phyloP scores from a whole-genome alignment of 1,140 invertebrate genomes.

The Drosophila funebris region DNA sequence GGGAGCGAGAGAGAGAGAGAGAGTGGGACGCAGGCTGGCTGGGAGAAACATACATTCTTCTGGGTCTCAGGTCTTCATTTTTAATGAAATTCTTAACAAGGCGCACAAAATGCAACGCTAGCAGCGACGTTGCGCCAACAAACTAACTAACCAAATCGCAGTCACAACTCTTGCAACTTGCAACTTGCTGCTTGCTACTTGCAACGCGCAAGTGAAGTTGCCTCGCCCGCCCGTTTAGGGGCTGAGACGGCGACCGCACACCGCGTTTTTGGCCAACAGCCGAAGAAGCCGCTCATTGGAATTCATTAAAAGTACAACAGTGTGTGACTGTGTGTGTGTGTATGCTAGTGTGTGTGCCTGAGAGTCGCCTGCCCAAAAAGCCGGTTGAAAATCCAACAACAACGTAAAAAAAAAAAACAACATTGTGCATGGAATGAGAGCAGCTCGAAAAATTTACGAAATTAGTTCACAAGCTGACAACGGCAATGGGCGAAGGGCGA shows the following conservation, averaged over 20 bases:
- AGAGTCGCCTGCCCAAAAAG: constrained; percentile 76
- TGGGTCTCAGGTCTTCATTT: constrained; percentile 82
- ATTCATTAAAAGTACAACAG: constrained; percentile 82
- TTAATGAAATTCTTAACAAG: constrained; percentile 83
- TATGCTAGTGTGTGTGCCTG: constrained; percentile 31
- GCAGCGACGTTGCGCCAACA: constrained; percentile 22
- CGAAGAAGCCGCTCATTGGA: constrained; percentile 71
- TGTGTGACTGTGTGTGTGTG: constrained; percentile 35
- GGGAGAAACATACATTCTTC: constrained; percentile 67
- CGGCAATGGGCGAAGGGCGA: constrained; percentile 2
- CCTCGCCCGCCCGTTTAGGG: constrained; percentile 71
- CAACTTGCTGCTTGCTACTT: not conserved
- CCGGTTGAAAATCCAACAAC: constrained; percentile 57
- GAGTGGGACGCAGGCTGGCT: constrained; percentile 10
- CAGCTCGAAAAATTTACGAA: constrained; percentile 83
- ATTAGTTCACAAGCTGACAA: constrained; percentile 80
- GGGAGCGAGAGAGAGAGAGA: not conserved
- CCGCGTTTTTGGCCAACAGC: constrained; percentile 68
- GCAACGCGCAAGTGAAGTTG: constrained; percentile 48
- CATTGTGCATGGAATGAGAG: constrained; percentile 77
- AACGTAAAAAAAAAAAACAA: constrained; percentile 25
- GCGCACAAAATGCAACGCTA: constrained; percentile 77
- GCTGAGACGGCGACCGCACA: constrained; percentile 70
- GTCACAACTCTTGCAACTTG: constrained; percentile 32
- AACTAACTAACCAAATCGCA: constrained; percentile 78